Conservation (phyloP, 2,113 vertebrate genomes). For the Sinocyclocheilus anophthalmus region DNA sequence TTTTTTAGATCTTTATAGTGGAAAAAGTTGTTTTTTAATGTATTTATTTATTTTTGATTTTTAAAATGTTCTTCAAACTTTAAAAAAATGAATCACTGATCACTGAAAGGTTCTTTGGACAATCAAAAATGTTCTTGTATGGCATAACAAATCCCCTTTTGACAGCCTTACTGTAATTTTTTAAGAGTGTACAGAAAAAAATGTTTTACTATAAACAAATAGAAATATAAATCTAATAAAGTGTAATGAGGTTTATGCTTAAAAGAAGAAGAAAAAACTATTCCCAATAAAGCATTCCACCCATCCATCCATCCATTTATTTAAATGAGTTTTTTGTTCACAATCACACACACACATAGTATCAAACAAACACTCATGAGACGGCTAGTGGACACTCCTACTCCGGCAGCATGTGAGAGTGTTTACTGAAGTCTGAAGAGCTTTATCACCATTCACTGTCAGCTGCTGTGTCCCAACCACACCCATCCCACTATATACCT, state of each 20-base stretch:
- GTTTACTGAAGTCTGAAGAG: constrained; percentile 57
- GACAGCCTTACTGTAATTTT: neutral
- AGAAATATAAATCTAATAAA: neutral
- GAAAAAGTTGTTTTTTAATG: too few relatives aligned
- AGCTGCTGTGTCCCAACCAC: constrained; percentile 49
- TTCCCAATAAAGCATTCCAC: neutral
- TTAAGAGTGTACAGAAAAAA: neutral
- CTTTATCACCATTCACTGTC: constrained; percentile 53
- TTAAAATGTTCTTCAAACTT: too few relatives aligned
- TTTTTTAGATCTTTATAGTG: too few relatives aligned
- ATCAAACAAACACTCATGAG: constrained; percentile 46
- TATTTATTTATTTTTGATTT: too few relatives aligned
- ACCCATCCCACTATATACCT: constrained; percentile 48
- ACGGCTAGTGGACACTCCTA: constrained; percentile 43
- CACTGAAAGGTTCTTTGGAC: too few relatives aligned
- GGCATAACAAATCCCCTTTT: neutral
- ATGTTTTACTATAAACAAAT: neutral
- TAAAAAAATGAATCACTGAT: too few relatives aligned
- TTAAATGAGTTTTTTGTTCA: constrained; percentile 27
- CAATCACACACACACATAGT: constrained; percentile 34
- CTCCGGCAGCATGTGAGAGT: constrained; percentile 61
- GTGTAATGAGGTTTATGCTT: neutral
- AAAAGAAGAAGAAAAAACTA: neutral
- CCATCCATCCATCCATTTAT: neutral
- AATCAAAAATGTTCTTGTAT: too few relatives aligned